Evolutionary conservation across 2,888 invertebrate genomes (phyloP), one percentile per base, ranked within the genome.

Genomic region (Cenopis cana): DNA sequence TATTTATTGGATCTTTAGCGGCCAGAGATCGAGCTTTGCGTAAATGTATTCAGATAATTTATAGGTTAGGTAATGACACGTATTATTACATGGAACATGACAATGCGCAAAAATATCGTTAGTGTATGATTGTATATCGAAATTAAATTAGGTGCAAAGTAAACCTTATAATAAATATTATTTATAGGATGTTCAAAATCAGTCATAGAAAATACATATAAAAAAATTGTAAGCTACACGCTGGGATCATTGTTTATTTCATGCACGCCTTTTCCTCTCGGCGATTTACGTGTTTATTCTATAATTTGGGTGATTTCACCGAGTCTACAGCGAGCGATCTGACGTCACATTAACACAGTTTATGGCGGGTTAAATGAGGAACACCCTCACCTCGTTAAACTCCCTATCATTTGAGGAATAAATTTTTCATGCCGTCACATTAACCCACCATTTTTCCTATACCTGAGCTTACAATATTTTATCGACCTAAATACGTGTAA

Each of bases 341-440:
- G 81, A 82, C 79, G 85, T 85, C 87, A 83, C 86, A 86, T 88
- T 87, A 88, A 80, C 84, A 76, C 82, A 81, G 78, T 87, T 88
- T 87, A 87, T 85, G 81, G 84, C 81, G 81, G 81, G 82, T 84
- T 84, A 86, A 87, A 87, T 85, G 87, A 84, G 81, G 79, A 84
- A 83, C 84, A 86, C 86, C 85, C 84, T 81, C 81, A 83, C 82
- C 86, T 87, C 88, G 86, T 88, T 87, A 89, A 86, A 85, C 85
- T 84, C 81, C 82, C 85, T 85, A 85, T 86, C 85, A 86, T 83
- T 83, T 80, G n/a, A 82, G 81, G 79, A 82, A 87, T 85, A 88
- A 81, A 85, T 85, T 83, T 81, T 77, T 76, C 79, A 76, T 82
- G 83, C 84, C 83, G 81, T 83, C 83, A 85, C 79, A 73, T 77